Evolutionary conservation across 2,113 vertebrate genomes (phyloP).

Genomic region (Cepphus grylle): DNA sequence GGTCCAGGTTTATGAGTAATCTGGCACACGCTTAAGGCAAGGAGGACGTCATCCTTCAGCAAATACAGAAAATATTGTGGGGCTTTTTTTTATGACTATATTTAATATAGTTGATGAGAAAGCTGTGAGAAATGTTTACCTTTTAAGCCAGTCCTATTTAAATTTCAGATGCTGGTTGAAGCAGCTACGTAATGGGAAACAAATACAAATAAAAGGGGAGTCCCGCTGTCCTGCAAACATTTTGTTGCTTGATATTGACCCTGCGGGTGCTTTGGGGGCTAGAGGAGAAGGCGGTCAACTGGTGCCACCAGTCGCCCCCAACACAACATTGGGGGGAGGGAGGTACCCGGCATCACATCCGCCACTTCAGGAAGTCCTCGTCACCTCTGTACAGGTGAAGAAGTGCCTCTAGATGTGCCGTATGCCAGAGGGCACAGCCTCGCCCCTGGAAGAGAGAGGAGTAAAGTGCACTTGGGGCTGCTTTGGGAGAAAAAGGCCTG

Average conservation of each 20-base stretch:
- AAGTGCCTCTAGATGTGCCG: rapidly evolving
- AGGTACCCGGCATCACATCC: background rate
- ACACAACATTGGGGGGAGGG: background rate
- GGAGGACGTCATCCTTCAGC: constrained; percentile 84
- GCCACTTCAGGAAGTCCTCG: background rate
- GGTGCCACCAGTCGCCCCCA: background rate
- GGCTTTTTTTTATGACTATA: constrained; percentile 13
- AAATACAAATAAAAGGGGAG: background rate
- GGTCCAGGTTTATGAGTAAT: constrained; percentile 99
- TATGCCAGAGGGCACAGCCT: background rate
- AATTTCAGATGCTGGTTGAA: background rate
- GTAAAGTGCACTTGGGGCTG: background rate
- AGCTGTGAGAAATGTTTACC: constrained; percentile 44
- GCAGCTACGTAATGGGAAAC: background rate
- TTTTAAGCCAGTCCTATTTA: constrained; percentile 32
- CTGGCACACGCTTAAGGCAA: constrained; percentile 90
- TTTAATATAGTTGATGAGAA: constrained; percentile 48
- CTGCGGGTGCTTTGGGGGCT: rapidly evolving
- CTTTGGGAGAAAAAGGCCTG: background rate
- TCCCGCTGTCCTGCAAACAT: rapidly evolving
- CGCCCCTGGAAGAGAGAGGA: background rate
- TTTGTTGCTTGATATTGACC: background rate
- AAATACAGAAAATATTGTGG: constrained; percentile 81
- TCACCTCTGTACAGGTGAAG: rapidly evolving
- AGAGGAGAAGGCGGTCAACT: background rate